These are phyloP conservation scores for Poecilobothrus nobilitatus DNA, from an alignment of 2,888 invertebrate genomes.

Conservation along the genomic window DNA sequence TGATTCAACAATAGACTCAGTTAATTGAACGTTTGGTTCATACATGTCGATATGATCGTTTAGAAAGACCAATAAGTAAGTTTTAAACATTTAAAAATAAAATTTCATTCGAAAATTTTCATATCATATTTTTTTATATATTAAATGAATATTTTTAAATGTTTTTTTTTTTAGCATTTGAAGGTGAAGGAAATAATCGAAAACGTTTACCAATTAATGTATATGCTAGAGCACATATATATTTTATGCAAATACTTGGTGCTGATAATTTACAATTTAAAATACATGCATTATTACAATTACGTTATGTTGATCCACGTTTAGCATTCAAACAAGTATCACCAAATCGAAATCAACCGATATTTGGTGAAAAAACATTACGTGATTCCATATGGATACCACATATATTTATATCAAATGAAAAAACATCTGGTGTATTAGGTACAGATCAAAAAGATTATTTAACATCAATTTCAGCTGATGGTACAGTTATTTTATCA, in stretches of 20 bases:
- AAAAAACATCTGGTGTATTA: conserved; percentile 65
- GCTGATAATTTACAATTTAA: conserved; percentile 79
- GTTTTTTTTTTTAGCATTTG: conserved; percentile 26
- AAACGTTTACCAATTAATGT: conserved; percentile 59
- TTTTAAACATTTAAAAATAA: not conserved
- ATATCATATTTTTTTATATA: too few species aligned
- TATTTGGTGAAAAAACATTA: conserved; percentile 62
- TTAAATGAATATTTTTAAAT: too few species aligned
- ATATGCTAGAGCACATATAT: conserved; percentile 67
- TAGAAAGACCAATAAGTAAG: conserved; percentile 52
- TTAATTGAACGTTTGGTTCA: conserved; percentile 60
- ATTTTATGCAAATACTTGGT: conserved; percentile 75
- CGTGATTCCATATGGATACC: conserved; percentile 73
- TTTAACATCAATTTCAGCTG: conserved; percentile 67
- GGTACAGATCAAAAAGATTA: conserved; percentile 71
- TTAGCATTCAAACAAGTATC: conserved; percentile 60
- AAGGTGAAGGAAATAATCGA: conserved; percentile 39
- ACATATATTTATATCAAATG: conserved; percentile 72
- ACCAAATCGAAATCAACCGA: conserved; percentile 55
- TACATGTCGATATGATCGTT: conserved; percentile 67
- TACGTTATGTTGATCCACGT: conserved; percentile 66
- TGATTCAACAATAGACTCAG: conserved; percentile 46
- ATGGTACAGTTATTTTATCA: conserved; percentile 71
- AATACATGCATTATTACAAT: conserved; percentile 69
- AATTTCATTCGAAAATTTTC: too few species aligned